phyloP scores from a whole-genome alignment of 2,113 vertebrate genomes.

The Haemorhous mexicanus region DNA sequence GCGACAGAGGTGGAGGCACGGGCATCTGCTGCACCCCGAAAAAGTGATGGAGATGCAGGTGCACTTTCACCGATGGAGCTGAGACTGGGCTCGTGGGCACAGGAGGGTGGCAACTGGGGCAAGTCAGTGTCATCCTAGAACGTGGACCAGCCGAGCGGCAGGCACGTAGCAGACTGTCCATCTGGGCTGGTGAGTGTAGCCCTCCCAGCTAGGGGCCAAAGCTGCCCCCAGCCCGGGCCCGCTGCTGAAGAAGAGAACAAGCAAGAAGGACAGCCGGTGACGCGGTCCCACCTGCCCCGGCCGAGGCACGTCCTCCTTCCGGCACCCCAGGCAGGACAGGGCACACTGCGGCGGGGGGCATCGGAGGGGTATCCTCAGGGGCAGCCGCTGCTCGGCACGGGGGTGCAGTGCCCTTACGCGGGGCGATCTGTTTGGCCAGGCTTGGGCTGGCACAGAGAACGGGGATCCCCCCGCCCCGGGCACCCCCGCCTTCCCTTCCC shows the following conservation, averaged over 20 bases:
- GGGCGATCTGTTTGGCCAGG: not conserved
- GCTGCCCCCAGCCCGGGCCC: rapidly evolving
- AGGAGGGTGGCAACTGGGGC: not conserved
- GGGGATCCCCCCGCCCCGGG: not conserved
- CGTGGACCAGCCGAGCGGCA: not conserved
- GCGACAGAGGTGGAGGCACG: not conserved
- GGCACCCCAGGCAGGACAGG: not conserved
- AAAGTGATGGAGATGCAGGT: too few species aligned
- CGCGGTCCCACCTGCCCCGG: not conserved
- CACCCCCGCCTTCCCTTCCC: not conserved
- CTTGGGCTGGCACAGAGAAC: not conserved
- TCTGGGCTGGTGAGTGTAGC: not conserved
- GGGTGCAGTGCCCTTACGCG: not conserved
- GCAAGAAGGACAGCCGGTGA: not conserved
- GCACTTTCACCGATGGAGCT: not conserved
- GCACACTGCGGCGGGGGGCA: not conserved
- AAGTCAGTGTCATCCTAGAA: not conserved
- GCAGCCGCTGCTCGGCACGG: not conserved
- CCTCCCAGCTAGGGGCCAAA: not conserved
- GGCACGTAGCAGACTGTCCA: not conserved
- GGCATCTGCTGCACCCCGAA: not conserved
- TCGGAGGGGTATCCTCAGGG: too few species aligned
- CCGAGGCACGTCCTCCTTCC: too few species aligned
- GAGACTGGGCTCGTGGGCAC: not conserved
- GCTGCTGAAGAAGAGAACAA: not conserved